A percentile compares a stretch with the other conserved stretches of the same genome.
These are phyloP conservation scores for Hemistola chrysoprasaria DNA, from an alignment of 2,888 invertebrate genomes.

Conservation along the genomic window DNA sequence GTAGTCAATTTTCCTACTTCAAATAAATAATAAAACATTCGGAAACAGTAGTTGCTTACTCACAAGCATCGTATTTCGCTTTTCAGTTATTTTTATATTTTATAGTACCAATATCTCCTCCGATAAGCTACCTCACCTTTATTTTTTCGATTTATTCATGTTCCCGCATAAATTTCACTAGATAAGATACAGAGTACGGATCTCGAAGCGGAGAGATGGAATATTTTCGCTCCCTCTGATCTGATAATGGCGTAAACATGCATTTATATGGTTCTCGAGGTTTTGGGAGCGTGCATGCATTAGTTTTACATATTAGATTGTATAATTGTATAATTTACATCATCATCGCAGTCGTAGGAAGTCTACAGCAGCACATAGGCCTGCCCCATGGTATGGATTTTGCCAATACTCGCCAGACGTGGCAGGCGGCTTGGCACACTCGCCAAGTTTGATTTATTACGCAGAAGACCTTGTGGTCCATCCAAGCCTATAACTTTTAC, in stretches of 20 bases:
- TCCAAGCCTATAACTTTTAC: too few relatives aligned
- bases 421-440: too few relatives aligned
- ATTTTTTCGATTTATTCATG: constrained; percentile 77
- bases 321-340: background rate
- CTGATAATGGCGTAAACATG: constrained; percentile 11
- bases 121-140: constrained; percentile 69
- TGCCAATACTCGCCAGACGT: too few relatives aligned
- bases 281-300: constrained; percentile 3
- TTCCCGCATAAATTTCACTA: constrained; percentile 65
- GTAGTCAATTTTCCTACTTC: too few relatives aligned
- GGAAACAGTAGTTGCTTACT: constrained; percentile 38
- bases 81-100: constrained; percentile 67
- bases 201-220: constrained; percentile 18
- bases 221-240: constrained; percentile 13
- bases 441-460: too few relatives aligned
- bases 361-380: too few relatives aligned
- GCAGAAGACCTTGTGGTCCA: too few relatives aligned
- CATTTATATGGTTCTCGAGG: constrained; percentile 2
- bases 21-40: constrained; percentile 29
- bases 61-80: constrained; percentile 45
- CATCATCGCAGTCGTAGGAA: too few relatives aligned
- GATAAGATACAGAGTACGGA: constrained; percentile 41
- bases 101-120: constrained; percentile 66
- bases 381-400: too few relatives aligned
- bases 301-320: background rate